Conservation (phyloP, 1,140 invertebrate genomes). For the Lucilia sericata region DNA sequence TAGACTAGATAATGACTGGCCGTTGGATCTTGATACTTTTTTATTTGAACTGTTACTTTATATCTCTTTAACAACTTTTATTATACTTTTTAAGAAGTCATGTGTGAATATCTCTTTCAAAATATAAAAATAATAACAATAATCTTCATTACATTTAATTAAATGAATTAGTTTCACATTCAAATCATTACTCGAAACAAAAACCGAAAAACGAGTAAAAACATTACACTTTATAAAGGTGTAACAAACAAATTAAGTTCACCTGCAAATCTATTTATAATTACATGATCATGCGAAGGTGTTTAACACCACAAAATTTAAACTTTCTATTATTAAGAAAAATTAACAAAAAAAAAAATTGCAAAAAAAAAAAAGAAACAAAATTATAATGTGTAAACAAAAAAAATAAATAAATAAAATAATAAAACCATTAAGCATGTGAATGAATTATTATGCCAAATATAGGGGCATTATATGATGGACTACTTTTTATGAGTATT, state of each 20-base stretch:
- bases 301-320: not conserved
- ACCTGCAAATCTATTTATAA: constrained; percentile 11
- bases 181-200: not conserved
- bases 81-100: too few species aligned
- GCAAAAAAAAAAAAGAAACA: not conserved
- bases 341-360: not conserved
- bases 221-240: not conserved
- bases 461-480: not conserved
- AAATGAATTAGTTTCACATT: not conserved
- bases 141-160: not conserved
- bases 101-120: too few species aligned
- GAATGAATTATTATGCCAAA: constrained; percentile 16
- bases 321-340: constrained; percentile 7
- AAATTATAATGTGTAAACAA: not conserved
- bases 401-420: too few species aligned
- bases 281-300: constrained; percentile 7
- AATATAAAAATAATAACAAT: not conserved
- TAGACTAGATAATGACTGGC: too few species aligned
- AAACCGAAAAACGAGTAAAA: not conserved
- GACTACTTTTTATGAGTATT: too few species aligned
- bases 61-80: too few species aligned
- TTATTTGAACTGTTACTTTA: too few species aligned
- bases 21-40: too few species aligned
- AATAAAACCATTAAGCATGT: constrained; percentile 10
- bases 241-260: not conserved